Base-by-base conservation (phyloP, 2,888 invertebrate genomes). In the Meta bourneti region DNA sequence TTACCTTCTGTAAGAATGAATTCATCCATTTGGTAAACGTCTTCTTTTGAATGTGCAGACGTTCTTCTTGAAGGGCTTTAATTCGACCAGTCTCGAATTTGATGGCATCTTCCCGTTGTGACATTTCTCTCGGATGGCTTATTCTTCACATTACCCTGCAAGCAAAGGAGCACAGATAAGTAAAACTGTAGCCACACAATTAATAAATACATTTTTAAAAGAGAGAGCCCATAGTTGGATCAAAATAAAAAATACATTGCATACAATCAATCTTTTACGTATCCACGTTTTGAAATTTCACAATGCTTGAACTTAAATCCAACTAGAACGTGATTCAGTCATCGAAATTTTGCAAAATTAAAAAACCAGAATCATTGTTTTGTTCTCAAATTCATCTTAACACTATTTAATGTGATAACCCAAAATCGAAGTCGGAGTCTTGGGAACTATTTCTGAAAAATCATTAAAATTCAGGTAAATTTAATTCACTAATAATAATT, bases 1-100 rank as follows among this genome's bases (percentile, higher is more conserved):
- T 93, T 94, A 98, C 98, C 97, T 98, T 98, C 95, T 97, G 97
- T 94, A 99, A 95, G 95, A 98, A 98, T 34, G 98, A 98, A 96
- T 99, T 99, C 97, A 99, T 98, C 99, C 99, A 99, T 98, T 99
- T 99, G 94, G 99, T 99, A 96, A 99, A 99, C 54, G 99, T 99
- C 95, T 99, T 99, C 96, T 99, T 99, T 96, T 99, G 99, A 94
- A 99, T 99, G 95, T 98, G 97, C 93, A 99, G 96, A 91, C 99
- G 97, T 96, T 99, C 99, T 95, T 99, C 98, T 95, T 99, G 99
- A 95, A 99, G 96, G 95, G 98, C 98, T 96, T 97, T 97, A 95
- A 99, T 99, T 94, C 99, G 97, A 95, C 98, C 98, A 96, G 98
- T 98, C 96, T 99, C 99, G 95, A 99, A 99, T 93, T 95, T 95